phyloP scores from a whole-genome alignment of 2,797 vertebrate genomes.

The Liasis olivaceus region DNA sequence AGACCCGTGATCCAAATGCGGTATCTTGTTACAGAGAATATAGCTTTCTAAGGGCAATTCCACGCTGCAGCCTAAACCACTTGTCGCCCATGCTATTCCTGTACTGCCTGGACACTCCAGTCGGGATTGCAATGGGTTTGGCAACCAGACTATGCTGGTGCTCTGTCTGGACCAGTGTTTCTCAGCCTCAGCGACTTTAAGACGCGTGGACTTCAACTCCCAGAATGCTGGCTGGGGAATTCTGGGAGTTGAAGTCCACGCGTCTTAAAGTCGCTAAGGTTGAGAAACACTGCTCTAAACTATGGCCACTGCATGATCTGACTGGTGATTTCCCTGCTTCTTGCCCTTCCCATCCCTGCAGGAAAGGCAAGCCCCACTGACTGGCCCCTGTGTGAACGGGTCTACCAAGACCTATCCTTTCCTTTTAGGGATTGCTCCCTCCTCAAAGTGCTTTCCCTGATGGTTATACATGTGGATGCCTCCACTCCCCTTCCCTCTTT shows the following conservation, averaged over 20 bases:
- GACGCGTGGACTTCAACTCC: no score
- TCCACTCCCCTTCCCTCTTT: neutral
- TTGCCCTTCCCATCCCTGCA: neutral
- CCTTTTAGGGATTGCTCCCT: neutral
- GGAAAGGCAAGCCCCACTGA: neutral
- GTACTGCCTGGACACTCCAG: neutral
- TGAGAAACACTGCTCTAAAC: neutral
- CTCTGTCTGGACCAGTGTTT: neutral
- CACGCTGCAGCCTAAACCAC: neutral
- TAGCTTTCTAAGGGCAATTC: neutral
- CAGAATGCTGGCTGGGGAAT: no score
- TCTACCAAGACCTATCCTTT: neutral
- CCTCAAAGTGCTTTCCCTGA: neutral
- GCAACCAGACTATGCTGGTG: neutral
- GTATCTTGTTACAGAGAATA: neutral
- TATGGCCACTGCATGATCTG: neutral
- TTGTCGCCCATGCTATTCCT: neutral
- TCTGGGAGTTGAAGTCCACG: no score
- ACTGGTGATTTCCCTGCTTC: neutral
- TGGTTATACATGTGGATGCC: neutral
- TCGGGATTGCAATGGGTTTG: neutral
- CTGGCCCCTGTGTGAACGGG: neutral
- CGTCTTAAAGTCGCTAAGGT: no score
- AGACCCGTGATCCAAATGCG: neutral
- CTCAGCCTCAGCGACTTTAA: no score